phyloP scores from a whole-genome alignment of 1,140 invertebrate genomes.

The Drosophila tani region DNA sequence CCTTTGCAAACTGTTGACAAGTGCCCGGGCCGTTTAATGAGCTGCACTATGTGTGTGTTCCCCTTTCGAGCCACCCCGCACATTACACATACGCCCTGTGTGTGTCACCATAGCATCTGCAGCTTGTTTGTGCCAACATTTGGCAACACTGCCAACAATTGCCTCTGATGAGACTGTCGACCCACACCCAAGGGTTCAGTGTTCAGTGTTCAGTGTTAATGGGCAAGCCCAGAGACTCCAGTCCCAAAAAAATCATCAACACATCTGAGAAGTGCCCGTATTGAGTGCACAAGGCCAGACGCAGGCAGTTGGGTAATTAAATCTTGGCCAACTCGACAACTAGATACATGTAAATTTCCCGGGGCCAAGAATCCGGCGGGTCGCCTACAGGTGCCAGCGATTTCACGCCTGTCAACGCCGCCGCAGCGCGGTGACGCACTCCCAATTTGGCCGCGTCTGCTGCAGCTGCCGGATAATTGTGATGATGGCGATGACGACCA shows the following conservation, averaged over 20 bases:
- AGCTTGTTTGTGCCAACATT: constrained; percentile 35
- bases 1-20: constrained; percentile 25
- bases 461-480: constrained; percentile 58
- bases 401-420: constrained; percentile 68
- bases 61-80: constrained; percentile 5
- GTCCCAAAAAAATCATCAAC: constrained; percentile 45
- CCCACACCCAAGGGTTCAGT: constrained; percentile 72
- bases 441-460: constrained; percentile 51
- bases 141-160: constrained; percentile 33
- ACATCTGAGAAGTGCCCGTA: constrained; percentile 36
- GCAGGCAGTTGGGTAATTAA: constrained; percentile 68
- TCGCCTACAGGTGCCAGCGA: constrained; percentile 70
- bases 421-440: constrained; percentile 39
- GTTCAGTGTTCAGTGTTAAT: constrained; percentile 82
- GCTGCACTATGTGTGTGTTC: constrained; percentile 18
- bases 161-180: constrained; percentile 29
- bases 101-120: constrained; percentile 19
- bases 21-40: constrained; percentile 21
- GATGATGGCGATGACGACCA: constrained; percentile 20
- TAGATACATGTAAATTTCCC: constrained; percentile 49
- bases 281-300: constrained; percentile 66
- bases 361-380: constrained; percentile 34
- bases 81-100: constrained; percentile 59
- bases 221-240: constrained; percentile 56
- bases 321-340: constrained; percentile 66